phyloP scores from a whole-genome alignment of 2,113 vertebrate species.

The Salvator merianae region DNA sequence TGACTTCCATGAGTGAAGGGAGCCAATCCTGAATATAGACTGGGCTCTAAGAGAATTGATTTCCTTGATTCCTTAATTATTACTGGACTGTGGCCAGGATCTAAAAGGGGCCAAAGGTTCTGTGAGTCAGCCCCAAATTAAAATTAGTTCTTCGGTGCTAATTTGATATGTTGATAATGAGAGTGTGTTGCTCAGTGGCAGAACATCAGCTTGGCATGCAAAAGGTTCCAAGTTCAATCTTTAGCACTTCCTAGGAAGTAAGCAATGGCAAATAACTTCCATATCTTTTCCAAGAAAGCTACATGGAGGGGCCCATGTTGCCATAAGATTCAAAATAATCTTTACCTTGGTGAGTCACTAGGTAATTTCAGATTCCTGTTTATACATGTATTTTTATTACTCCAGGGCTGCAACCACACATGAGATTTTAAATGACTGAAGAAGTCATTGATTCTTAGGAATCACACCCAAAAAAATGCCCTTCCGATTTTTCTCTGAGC shows the following conservation, averaged over 20 bases:
- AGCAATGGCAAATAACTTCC: too few relatives aligned
- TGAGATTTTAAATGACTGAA: too few relatives aligned
- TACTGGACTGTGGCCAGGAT: neutral
- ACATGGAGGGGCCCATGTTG: too few relatives aligned
- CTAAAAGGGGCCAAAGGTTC: neutral
- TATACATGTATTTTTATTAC: neutral
- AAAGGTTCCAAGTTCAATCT: too few relatives aligned
- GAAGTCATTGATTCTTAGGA: too few relatives aligned
- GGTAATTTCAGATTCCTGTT: neutral
- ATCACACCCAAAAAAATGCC: too few relatives aligned
- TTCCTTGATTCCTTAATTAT: neutral
- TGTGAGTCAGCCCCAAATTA: neutral
- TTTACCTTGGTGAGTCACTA: neutral
- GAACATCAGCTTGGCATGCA: too few relatives aligned
- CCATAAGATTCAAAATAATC: too few relatives aligned
- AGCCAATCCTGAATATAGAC: neutral
- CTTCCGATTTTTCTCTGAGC: too few relatives aligned
- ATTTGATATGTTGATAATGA: conserved; percentile 6
- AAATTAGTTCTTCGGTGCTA: neutral
- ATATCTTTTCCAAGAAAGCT: too few relatives aligned
- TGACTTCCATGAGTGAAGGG: neutral
- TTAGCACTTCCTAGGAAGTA: too few relatives aligned
- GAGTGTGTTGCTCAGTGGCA: neutral
- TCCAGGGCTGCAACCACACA: too few relatives aligned
- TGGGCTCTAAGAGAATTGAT: neutral